A percentile compares a stretch with the other conserved stretches of the same genome.
Conservation (phyloP, 2,797 vertebrate species). For the Arctocebus calabarensis region DNA sequence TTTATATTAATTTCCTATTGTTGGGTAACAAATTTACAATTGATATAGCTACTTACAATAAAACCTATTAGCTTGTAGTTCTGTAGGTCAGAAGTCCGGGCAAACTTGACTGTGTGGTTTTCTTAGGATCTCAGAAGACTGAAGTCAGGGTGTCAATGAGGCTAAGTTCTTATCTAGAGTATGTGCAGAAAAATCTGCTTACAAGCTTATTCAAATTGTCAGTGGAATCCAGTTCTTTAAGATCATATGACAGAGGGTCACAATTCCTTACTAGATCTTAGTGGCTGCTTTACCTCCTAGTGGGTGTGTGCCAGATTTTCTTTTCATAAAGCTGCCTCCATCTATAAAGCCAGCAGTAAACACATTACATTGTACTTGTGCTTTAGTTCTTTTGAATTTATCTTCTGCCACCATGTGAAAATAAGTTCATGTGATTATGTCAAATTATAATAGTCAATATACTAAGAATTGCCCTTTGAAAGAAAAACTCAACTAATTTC, state of each 20-base stretch:
- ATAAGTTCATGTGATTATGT: not conserved
- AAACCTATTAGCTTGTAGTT: not conserved
- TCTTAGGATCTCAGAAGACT: not conserved
- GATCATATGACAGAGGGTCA: rapidly evolving
- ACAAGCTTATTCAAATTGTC: not conserved
- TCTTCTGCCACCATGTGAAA: not conserved
- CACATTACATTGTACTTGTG: not conserved
- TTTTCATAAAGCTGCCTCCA: not conserved
- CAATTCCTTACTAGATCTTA: not conserved
- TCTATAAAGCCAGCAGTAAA: not conserved
- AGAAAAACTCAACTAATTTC: too few species aligned
- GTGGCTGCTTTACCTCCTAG: not conserved
- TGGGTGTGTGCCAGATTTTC: not conserved
- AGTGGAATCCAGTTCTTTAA: not conserved
- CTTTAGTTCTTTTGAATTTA: not conserved
- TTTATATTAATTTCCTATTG: not conserved
- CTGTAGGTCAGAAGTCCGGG: not conserved
- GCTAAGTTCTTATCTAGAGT: not conserved
- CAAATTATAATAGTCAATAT: not conserved
- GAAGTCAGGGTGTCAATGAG: not conserved
- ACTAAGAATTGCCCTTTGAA: not conserved
- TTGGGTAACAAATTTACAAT: not conserved
- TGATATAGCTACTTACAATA: not conserved
- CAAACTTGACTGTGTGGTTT: not conserved
- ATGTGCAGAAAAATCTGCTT: not conserved